phyloP scores from a whole-genome alignment of 2,888 invertebrate species.

The Imbricaverruca yamaguchii region DNA sequence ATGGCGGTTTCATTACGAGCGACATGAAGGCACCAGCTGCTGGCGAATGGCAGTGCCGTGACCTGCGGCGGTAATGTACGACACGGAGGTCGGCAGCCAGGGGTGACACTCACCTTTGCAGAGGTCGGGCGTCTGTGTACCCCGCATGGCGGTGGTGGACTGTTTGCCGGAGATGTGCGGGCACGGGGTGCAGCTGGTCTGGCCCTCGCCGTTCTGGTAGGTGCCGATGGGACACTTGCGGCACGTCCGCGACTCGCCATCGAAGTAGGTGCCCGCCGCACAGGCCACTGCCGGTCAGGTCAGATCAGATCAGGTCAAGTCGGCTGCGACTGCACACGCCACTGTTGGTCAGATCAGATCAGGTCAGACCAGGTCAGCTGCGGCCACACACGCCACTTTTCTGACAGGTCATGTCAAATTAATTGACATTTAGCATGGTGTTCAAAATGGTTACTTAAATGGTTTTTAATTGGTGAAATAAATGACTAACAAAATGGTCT shows the following conservation, averaged over 20 bases:
- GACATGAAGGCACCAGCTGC: too few species aligned
- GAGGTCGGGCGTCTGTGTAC: conserved; percentile 77
- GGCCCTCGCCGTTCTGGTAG: conserved; percentile 89
- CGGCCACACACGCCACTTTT: background rate
- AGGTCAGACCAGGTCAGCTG: background rate
- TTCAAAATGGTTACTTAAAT: too few species aligned
- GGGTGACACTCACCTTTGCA: conserved; percentile 53
- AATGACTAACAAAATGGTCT: too few species aligned
- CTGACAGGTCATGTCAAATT: background rate
- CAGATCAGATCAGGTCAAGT: background rate
- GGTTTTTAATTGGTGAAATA: too few species aligned
- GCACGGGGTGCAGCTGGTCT: conserved; percentile 79
- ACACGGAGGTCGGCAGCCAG: too few species aligned
- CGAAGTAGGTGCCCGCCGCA: conserved; percentile 82
- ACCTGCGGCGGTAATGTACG: too few species aligned
- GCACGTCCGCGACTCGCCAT: conserved; percentile 62
- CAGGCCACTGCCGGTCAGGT: conserved; percentile 52
- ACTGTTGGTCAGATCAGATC: background rate
- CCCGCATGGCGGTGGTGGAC: conserved; percentile 77
- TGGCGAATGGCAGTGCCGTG: too few species aligned
- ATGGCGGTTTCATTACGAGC: too few species aligned
- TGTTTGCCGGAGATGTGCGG: conserved; percentile 84
- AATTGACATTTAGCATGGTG: too few species aligned
- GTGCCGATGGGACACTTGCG: conserved; percentile 77
- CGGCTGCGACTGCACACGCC: too few species aligned